Evolutionary conservation across 2,888 invertebrate genomes (phyloP), one percentile per base, ranked within the genome.

Genomic region (Folsomia manolachei): DNA sequence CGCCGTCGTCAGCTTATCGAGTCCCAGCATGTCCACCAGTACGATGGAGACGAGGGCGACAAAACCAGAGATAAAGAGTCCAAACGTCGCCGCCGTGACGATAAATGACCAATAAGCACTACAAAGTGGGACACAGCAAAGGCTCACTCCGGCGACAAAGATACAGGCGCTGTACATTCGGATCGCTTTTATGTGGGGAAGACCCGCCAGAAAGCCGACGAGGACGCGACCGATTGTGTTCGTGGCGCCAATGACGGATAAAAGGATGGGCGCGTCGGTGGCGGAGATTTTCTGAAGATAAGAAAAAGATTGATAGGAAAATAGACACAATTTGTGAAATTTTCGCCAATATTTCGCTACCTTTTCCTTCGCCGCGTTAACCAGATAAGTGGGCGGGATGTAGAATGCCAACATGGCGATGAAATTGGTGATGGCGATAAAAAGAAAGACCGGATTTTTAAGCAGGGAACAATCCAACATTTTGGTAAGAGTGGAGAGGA

Each of bases 331-430:
- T n/a, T n/a, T n/a, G n/a, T n/a, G n/a, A n/a, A n/a, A n/a, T n/a
- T n/a, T n/a, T n/a, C n/a, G n/a, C n/a, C n/a, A n/a, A n/a, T n/a
- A n/a, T n/a, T n/a, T n/a, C n/a, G n/a, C n/a, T n/a, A 91, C 91
- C 82, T 90, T 89, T 71, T 86, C 84, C 73, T 84, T 87, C 14
- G 93, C 93, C 69, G 91, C 90, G 81, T 94, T 92, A 25, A 94
- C 93, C 70, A 97, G 88, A 83, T 94, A 97, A 66, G 96, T 93
- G 84, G 96, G 98, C 53, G 98, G 97, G 79, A 98, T 94, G 84
- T 97, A 97, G 69, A 97, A 89, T 79, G 97, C 97, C 69, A 97
- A 93, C 92, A 97, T 96, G 81, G 97, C 98, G 83, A 98, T 94
- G 72, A 98, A 87, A 84, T 96, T 97, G 77, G 94, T 95, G 69